Base-by-base conservation (phyloP, 2,797 vertebrate genomes). In the Tiaroga cobitis region DNA sequence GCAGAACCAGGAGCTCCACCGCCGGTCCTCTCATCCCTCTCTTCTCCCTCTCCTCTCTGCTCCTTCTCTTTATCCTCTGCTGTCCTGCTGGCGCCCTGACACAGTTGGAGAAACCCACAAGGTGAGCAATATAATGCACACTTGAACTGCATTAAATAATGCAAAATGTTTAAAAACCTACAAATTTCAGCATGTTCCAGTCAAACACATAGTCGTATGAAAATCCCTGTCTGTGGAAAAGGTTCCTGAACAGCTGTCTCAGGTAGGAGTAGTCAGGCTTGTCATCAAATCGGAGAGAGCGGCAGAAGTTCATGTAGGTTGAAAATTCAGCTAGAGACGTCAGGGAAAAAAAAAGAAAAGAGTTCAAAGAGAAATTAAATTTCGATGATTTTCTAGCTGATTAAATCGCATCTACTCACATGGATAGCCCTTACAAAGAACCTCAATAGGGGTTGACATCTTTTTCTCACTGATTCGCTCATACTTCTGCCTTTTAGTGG, bases 141-240 rank as follows among this genome's bases (percentile, higher is more conserved):
- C 34, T 73, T 59, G 18, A 73, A 61, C 39, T 16, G 5, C 54
- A 37, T 8, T 51, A 68, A 11, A 75, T 41, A 16, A 19, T 63
- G 29, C 15, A 46, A 21, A 29, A 41, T 19, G 21, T 34, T 84
- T 43, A 21, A 63, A 65, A 21, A 93, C 94, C 96, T 93, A 99
- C 98, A 95, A 99, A 99, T 95, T 99, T 99, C 84, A 99, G 96
- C 97, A 98, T 99, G 95, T 98, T 99, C 98, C 98, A 99, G 93
- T 99, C 98, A 77, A 99, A 99, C 87, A 99, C 97, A 0, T 99
- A 99, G 94, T 99, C 98, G 0, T 99, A 99, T 87, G 98, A 99
- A 94, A 99, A 99, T 89, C 98, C 98, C 93, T 99, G 98, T 89
- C 98, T 93, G 94, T 98, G 97, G 94, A 99, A 99, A 88, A 99